Conservation (phyloP, 2,888 invertebrate genomes). For the Gnatocerus cornutus region DNA sequence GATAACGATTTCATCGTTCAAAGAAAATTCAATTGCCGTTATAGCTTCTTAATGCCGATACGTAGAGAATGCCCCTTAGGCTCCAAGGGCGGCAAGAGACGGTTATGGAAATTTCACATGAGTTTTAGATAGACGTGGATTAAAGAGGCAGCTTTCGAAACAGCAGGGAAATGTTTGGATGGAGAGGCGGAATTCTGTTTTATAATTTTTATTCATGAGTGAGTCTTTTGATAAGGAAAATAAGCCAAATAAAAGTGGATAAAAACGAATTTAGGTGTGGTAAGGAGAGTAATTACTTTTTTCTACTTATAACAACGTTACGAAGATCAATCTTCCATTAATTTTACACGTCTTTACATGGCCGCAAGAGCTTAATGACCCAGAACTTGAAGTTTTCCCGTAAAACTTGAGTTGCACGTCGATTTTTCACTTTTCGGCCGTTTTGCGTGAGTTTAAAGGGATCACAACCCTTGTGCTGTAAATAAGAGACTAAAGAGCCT, state of each 20-base stretch:
- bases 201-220: neutral
- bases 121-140: constrained; percentile 1
- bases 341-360: neutral
- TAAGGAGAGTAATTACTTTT: constrained; percentile 1
- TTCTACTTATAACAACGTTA: neutral
- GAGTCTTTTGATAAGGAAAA: neutral
- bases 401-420: neutral
- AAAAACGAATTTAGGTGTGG: neutral
- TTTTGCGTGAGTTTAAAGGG: neutral
- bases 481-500: constrained; percentile 10
- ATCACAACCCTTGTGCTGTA: constrained; percentile 1
- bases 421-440: neutral
- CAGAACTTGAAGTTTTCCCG: neutral
- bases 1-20: constrained; percentile 39
- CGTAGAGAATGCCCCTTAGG: constrained; percentile 2
- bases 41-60: constrained; percentile 41
- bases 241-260: neutral
- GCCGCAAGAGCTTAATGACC: neutral
- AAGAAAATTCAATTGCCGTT: constrained; percentile 43
- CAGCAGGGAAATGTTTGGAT: neutral
- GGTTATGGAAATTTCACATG: constrained; percentile 37
- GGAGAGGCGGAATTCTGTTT: neutral
- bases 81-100: neutral
- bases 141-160: constrained; percentile 14
- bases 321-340: constrained; percentile 4